Evolutionary conservation across 1,140 invertebrate species (phyloP).

Genomic region (Periplaneta americana): DNA sequence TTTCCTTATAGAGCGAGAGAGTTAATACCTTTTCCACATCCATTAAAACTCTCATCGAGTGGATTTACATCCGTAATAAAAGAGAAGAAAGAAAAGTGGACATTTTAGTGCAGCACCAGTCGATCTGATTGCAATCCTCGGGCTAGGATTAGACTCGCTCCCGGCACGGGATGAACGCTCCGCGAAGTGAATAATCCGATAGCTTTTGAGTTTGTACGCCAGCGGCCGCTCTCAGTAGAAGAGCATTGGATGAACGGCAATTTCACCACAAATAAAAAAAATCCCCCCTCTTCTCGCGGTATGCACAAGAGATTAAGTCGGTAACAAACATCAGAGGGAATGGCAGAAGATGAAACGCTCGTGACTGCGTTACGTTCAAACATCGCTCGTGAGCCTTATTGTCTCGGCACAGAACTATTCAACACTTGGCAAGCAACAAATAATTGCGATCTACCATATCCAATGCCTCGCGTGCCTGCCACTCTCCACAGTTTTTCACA

Average conservation of each 20-base stretch:
- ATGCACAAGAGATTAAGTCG: neutral
- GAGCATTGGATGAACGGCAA: neutral
- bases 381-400: neutral
- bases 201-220: neutral
- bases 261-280: neutral
- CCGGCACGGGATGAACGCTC: neutral
- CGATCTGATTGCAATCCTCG: neutral
- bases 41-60: neutral
- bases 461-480: too few relatives aligned
- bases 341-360: neutral
- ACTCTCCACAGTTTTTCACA: too few relatives aligned
- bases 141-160: neutral
- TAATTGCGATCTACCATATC: too few relatives aligned
- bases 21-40: neutral
- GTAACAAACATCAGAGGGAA: neutral
- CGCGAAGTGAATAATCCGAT: neutral
- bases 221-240: neutral
- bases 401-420: too few relatives aligned
- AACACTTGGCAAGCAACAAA: too few relatives aligned
- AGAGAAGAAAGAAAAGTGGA: neutral
- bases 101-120: neutral
- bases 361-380: neutral
- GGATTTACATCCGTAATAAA: neutral
- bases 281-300: neutral
- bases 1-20: neutral